Evolutionary conservation across 2,797 vertebrate genomes (phyloP), one percentile per base, ranked within the genome.

Genomic region (Typhlichthys eigenmanni): DNA sequence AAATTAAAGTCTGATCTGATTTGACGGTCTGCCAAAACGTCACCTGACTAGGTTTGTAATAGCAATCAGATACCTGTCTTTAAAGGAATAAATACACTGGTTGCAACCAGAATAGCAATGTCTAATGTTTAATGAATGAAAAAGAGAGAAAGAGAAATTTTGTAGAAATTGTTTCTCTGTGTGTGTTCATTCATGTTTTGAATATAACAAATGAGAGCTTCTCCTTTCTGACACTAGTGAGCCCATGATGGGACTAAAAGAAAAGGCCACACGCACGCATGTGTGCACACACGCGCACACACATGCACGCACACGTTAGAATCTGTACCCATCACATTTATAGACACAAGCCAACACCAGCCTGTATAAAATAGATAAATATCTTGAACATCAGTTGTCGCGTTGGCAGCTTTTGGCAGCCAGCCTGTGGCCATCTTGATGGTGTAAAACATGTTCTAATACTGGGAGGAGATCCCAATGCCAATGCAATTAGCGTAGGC

Each of bases 401-500:
- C 34, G 75, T 77, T 62, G 60, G 60, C 71, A 76, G 52, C 57
- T 57, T 43, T 43, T 12, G 32, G 57, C 12, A 13, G 70, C 70
- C 68, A 78, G 79, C 50, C 45, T 32, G 76, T 76, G 76, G 82
- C 81, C 80, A 82, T 86, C 77, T 86, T 86, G 72, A 70, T 56
- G 72, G 71, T 64, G 66, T 12, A 78, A 83, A 85, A 80, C 72
- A 76, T 71, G 82, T 81, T 71, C 76, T 61, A 76, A 77, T 71
- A 79, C 66, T 72, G 83, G 81, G 82, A 80, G 79, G 87, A 75
- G 84, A 78, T 85, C 69, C 83, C 79, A 81, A 86, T 84, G 88
- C 84, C 86, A 84, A 72, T 81, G 78, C 79, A 91, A 89, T 90
- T 90, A 89, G 80, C 76, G 57, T 68, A 84, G 72, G 81, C 83